Conservation (phyloP, 1,140 invertebrate species). For the Saccostrea glomerata region DNA sequence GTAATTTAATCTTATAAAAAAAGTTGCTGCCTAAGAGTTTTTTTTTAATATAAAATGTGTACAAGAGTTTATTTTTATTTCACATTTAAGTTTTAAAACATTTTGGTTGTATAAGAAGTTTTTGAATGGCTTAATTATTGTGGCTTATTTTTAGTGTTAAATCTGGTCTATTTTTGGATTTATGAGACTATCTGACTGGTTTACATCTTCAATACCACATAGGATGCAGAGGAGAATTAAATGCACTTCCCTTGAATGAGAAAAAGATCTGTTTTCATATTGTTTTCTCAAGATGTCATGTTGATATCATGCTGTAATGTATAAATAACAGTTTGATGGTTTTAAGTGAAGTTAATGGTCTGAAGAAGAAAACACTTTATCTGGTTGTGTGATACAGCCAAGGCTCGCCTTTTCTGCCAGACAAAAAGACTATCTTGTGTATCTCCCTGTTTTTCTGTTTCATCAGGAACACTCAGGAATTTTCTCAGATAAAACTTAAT, state of each 20-base stretch:
- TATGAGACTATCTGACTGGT: neutral
- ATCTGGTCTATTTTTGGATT: neutral
- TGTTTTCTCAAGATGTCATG: constrained; percentile 30
- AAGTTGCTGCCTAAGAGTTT: too few species aligned
- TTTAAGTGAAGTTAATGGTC: constrained; percentile 27
- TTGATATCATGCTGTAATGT: constrained; percentile 1
- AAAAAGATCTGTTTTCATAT: neutral
- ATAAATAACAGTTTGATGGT: constrained; percentile 17
- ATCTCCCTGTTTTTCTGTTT: constrained; percentile 26
- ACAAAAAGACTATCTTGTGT: constrained; percentile 14
- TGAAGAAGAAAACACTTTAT: constrained; percentile 23
- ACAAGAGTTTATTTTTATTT: too few species aligned
- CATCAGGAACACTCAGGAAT: constrained; percentile 7
- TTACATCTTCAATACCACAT: neutral
- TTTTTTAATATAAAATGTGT: too few species aligned
- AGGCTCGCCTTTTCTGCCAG: neutral
- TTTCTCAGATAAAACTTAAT: constrained; percentile 5
- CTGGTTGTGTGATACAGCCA: neutral
- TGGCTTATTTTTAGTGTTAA: neutral
- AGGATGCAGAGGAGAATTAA: neutral
- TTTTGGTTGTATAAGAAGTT: neutral
- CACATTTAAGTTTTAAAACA: too few species aligned
- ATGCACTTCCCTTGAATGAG: neutral
- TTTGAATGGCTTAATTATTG: neutral
- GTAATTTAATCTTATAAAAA: too few species aligned